Conservation (phyloP, 2,113 vertebrate species). For the Grallaria varia region DNA sequence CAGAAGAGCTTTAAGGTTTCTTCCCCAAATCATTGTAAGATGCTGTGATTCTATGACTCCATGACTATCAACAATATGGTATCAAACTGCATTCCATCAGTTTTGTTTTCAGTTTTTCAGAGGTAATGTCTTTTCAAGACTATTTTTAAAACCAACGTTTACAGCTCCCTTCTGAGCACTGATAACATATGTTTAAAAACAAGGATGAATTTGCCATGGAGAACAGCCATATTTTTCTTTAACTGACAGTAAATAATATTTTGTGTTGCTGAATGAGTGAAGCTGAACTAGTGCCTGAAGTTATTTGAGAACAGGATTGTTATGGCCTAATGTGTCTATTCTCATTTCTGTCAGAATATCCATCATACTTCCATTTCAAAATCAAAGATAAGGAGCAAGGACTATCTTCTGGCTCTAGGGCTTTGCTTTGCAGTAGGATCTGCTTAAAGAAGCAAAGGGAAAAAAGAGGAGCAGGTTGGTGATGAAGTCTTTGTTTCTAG, state of each 20-base stretch:
- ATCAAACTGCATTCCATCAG: neutral
- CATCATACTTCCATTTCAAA: neutral
- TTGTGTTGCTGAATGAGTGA: constrained; percentile 2
- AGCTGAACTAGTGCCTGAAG: neutral
- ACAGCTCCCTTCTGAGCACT: neutral
- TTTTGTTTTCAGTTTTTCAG: neutral
- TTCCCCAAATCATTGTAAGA: neutral
- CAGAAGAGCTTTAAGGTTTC: neutral
- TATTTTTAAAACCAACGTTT: constrained; percentile 28
- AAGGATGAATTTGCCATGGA: constrained; percentile 29
- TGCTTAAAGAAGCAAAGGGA: neutral
- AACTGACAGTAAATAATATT: constrained; percentile 34
- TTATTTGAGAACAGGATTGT: constrained; percentile 7
- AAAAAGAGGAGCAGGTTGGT: neutral
- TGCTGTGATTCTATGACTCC: neutral
- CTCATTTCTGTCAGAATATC: constrained; percentile 12
- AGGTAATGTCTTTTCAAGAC: neutral
- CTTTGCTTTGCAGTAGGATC: neutral
- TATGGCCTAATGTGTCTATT: neutral
- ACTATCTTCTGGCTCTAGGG: neutral
- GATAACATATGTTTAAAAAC: constrained; percentile 21
- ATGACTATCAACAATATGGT: neutral
- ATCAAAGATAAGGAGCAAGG: neutral
- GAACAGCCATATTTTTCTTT: constrained; percentile 7
- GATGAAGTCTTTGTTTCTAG: neutral